Base-by-base conservation (phyloP, 2,797 vertebrate genomes). In the Oreonectes daqikongensis region DNA sequence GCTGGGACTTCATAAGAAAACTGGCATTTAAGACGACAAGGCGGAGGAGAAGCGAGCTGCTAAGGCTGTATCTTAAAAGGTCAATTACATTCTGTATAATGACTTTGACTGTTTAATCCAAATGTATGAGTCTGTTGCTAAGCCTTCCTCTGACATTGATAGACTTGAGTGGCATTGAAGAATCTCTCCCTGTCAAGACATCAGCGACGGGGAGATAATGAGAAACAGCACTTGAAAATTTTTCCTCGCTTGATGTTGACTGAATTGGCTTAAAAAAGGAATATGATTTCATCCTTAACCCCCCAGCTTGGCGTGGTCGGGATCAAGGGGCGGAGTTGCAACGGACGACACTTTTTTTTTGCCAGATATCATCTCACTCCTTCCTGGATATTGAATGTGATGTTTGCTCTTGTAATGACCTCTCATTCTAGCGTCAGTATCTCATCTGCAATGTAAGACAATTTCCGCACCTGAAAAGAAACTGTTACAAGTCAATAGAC, bases 391-490 rank as follows among this genome's bases (percentile, higher is more conserved):
- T 84, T 88, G 92, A 92, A 93, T 94, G 93, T 90, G 86, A 94
- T 95, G 94, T 94, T 95, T 95, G 92, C 88, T 90, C 86, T 88
- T 79, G 84, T 88, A 84, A 84, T 89, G 76, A 71, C 90, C 86
- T 55, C 83, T 72, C 72, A 88, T 92, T 91, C 92, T 85, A 88
- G 91, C 93, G 92, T 95, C 95, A 95, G 91, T 93, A 95, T 95
- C 95, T 96, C 94, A 96, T 98, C 95, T 97, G 92, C 93, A 92
- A 95, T 94, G 94, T 95, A 93, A 92, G 95, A 96, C 96, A 98
- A 98, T 98, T 97, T 97, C 93, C 95, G 94, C 92, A 88, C 94
- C 90, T 93, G 92, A 95, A 93, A 93, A 94, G 94, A 95, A 93
- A 94, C 89, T 90, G 93, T 92, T 92, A 93, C 92, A 90, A 95